A percentile compares a stretch with the other conserved stretches of the same genome.
Conservation (phyloP, 2,797 vertebrate genomes). For the Mormyrus proboscirostris region DNA sequence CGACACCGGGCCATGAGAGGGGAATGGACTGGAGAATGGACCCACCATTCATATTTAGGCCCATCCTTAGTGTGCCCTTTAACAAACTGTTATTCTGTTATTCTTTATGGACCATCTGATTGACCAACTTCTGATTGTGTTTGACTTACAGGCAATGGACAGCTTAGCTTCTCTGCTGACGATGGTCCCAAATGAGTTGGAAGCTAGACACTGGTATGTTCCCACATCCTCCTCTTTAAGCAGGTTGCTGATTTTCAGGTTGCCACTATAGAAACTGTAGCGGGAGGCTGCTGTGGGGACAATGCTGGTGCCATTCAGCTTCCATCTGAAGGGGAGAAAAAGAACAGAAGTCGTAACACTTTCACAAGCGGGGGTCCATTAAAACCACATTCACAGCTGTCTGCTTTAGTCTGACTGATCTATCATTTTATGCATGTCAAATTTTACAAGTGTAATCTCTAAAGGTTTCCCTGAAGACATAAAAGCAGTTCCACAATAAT, state of each 20-base stretch:
- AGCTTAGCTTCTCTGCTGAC: conserved; percentile 87
- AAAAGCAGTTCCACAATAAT: background rate
- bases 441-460: background rate
- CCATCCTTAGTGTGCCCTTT: background rate
- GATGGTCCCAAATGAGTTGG: conserved; percentile 85
- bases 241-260: conserved; percentile 82
- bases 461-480: background rate
- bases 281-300: conserved; percentile 76
- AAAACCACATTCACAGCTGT: background rate
- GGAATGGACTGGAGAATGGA: background rate
- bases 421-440: background rate
- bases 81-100: background rate
- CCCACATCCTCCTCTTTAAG: conserved; percentile 83
- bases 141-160: conserved; percentile 89
- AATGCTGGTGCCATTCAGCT: conserved; percentile 80
- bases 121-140: background rate
- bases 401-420: background rate
- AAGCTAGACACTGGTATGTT: conserved; percentile 87
- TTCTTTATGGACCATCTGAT: background rate
- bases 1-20: too few species aligned
- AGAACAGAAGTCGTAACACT: background rate
- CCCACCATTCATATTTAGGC: background rate
- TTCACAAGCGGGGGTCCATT: background rate
- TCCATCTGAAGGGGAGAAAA: conserved; percentile 73
- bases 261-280: conserved; percentile 83